phyloP scores from a whole-genome alignment of 2,888 invertebrate genomes.

The Miltochrista miniata region DNA sequence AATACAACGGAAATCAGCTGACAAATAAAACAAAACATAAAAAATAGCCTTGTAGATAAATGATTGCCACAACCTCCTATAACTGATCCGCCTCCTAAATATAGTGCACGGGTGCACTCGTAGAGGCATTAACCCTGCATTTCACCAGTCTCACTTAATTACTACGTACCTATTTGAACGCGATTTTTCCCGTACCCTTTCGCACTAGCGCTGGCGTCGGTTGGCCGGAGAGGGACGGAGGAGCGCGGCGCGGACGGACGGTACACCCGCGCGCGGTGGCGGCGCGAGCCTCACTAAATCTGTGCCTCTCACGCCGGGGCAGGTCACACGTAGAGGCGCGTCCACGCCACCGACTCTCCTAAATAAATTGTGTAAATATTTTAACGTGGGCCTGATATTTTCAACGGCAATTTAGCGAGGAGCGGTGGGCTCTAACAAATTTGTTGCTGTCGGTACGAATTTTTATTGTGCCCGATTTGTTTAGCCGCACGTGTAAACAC shows the following conservation, averaged over 20 bases:
- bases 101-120: conserved; percentile 41
- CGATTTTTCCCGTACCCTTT: conserved; percentile 42
- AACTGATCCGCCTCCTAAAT: conserved; percentile 17
- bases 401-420: conserved; percentile 46
- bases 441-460: conserved; percentile 43
- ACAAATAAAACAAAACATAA: conserved; percentile 6
- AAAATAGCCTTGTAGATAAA: neutral
- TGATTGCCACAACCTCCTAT: neutral
- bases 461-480: conserved; percentile 45
- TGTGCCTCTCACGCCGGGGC: conserved; percentile 77
- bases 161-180: conserved; percentile 41
- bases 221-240: conserved; percentile 58
- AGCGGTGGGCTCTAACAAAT: conserved; percentile 41
- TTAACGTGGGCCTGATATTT: conserved; percentile 41
- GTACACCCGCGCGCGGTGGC: conserved; percentile 68
- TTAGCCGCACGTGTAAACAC: conserved; percentile 34
- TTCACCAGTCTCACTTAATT: conserved; percentile 46
- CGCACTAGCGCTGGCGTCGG: conserved; percentile 53
- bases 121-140: conserved; percentile 47
- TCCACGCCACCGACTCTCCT: conserved; percentile 45
- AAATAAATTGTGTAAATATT: conserved; percentile 55
- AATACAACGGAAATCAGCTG: conserved; percentile 24
- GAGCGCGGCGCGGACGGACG: conserved; percentile 43
- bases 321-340: conserved; percentile 66
- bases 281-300: conserved; percentile 80